Evolutionary conservation across 2,888 invertebrate species (phyloP).

Genomic region (Tachina fera): DNA sequence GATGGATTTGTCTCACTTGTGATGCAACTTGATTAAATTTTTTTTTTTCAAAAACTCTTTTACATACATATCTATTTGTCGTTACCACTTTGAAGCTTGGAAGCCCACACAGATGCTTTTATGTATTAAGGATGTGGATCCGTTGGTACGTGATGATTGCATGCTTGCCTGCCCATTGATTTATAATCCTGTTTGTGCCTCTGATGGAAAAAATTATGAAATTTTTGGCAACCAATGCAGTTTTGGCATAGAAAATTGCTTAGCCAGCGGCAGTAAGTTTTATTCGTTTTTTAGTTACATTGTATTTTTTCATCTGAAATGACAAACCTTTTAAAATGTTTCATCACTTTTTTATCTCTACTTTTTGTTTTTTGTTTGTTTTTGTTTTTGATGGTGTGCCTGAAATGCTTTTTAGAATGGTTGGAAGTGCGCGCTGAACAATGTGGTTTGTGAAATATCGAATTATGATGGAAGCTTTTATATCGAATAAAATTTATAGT

Average conservation of each 20-base stretch:
- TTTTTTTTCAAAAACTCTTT: slow-evolving; percentile 24
- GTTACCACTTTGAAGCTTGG: slow-evolving; percentile 70
- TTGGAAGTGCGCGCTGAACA: slow-evolving; percentile 69
- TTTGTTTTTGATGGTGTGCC: slow-evolving; percentile 29
- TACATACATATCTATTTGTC: slow-evolving; percentile 30
- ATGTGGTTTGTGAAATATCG: slow-evolving; percentile 73
- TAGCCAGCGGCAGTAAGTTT: slow-evolving; percentile 74
- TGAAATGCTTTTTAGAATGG: slow-evolving; percentile 72
- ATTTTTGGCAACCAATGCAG: slow-evolving; percentile 75
- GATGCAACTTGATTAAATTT: slow-evolving; percentile 9
- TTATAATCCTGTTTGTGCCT: slow-evolving; percentile 75
- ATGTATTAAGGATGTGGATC: slow-evolving; percentile 73
- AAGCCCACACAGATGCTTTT: slow-evolving; percentile 75
- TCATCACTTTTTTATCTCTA: slow-evolving; percentile 44
- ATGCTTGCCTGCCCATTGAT: slow-evolving; percentile 74
- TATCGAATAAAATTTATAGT: slow-evolving; percentile 46
- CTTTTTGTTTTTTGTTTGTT: slow-evolving; percentile 40
- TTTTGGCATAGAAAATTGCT: slow-evolving; percentile 76
- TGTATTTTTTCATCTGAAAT: slow-evolving; percentile 24
- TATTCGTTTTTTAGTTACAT: slow-evolving; percentile 24
- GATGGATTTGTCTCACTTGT: not conserved
- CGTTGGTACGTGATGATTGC: slow-evolving; percentile 73
- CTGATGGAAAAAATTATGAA: slow-evolving; percentile 71
- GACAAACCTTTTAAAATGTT: slow-evolving; percentile 62
- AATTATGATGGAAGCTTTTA: slow-evolving; percentile 42